phyloP scores from a whole-genome alignment of 1,140 invertebrate genomes.

The Macrosteles quadrilineatus region DNA sequence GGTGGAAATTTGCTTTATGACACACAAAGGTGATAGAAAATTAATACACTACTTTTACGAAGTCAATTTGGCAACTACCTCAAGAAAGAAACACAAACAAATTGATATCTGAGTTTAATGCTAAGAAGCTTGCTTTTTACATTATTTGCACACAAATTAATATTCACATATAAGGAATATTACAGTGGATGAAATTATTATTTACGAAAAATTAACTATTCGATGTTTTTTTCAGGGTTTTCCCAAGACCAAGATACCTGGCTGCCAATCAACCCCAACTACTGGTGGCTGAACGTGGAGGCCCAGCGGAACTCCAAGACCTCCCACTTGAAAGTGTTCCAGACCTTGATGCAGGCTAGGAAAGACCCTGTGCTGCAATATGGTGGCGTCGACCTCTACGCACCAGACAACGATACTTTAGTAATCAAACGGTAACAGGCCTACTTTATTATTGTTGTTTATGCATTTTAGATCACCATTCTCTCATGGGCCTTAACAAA shows the following conservation, averaged over 20 bases:
- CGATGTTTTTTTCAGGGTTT: not conserved
- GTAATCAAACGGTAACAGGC: not conserved
- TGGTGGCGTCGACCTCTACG: not conserved
- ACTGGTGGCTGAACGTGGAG: constrained; percentile 55
- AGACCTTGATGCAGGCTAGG: constrained; percentile 24
- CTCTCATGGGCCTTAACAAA: not conserved
- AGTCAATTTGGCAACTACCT: not conserved
- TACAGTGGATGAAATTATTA: not conserved
- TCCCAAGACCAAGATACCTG: constrained; percentile 66
- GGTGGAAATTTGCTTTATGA: too few species aligned
- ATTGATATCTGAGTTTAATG: not conserved
- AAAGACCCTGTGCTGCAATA: not conserved
- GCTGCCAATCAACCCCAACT: constrained; percentile 64
- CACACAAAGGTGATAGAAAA: too few species aligned
- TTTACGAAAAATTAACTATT: not conserved
- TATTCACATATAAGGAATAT: not conserved
- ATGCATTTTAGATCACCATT: not conserved
- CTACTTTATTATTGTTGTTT: not conserved
- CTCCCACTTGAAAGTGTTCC: constrained; percentile 36
- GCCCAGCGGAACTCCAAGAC: not conserved
- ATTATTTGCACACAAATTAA: not conserved
- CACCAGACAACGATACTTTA: not conserved
- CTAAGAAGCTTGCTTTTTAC: not conserved
- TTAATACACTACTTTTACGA: too few species aligned
- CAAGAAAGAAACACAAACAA: not conserved